phyloP scores from a whole-genome alignment of 2,888 invertebrate genomes.

The Coelogynopora nodosa region DNA sequence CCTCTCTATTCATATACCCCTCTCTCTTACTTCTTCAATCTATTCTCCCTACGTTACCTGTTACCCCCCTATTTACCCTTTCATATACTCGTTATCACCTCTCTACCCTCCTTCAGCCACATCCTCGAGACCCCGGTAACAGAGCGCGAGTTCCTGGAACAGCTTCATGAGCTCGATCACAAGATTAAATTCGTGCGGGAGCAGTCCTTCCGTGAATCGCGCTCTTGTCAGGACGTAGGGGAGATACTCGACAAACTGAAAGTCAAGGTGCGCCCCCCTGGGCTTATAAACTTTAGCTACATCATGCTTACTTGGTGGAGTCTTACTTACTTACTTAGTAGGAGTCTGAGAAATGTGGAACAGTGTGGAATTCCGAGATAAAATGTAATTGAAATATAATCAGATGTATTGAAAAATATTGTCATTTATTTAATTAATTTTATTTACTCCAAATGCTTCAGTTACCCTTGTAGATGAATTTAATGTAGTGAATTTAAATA shows the following conservation, averaged over 20 bases:
- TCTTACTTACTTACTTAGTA: too few species aligned
- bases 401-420: too few species aligned
- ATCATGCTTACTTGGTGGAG: too few species aligned
- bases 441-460: too few species aligned
- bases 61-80: not conserved
- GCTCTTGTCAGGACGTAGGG: constrained; percentile 74
- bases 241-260: constrained; percentile 90
- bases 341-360: too few species aligned
- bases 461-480: too few species aligned
- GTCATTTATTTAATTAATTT: too few species aligned
- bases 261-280: constrained; percentile 66
- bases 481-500: too few species aligned
- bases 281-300: too few species aligned
- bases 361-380: too few species aligned
- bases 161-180: constrained; percentile 86
- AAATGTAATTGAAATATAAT: too few species aligned
- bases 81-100: constrained; percentile 1
- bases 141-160: constrained; percentile 84
- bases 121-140: constrained; percentile 87
- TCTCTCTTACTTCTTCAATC: not conserved
- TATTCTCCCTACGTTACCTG: constrained; percentile 51
- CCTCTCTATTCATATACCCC: too few species aligned
- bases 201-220: constrained; percentile 74
- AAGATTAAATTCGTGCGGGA: constrained; percentile 86
- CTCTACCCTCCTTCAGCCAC: constrained; percentile 65